phyloP scores from a whole-genome alignment of 2,888 invertebrate species.

The Nomada flava region DNA sequence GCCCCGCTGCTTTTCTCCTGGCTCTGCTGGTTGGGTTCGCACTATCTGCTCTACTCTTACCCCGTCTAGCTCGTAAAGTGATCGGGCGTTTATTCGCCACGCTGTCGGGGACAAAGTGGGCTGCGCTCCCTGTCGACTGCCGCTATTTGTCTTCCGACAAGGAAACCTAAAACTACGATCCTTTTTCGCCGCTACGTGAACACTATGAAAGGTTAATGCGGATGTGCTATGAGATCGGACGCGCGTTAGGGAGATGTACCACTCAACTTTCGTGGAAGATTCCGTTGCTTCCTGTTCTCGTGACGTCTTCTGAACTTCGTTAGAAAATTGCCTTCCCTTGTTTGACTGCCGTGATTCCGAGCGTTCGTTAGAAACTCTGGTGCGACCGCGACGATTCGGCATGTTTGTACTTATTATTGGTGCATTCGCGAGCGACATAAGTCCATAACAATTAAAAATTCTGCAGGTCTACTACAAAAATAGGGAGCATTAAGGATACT shows the following conservation, averaged over 20 bases:
- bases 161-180: slow-evolving; percentile 75
- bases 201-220: slow-evolving; percentile 72
- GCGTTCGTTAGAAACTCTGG: too few relatives aligned
- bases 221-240: slow-evolving; percentile 56
- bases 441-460: too few relatives aligned
- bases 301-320: too few relatives aligned
- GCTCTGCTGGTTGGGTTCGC: slow-evolving; percentile 56
- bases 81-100: slow-evolving; percentile 78
- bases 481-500: too few relatives aligned
- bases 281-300: slow-evolving; percentile 10
- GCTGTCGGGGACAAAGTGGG: slow-evolving; percentile 78
- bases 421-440: too few relatives aligned
- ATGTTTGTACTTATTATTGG: too few relatives aligned
- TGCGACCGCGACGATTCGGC: too few relatives aligned
- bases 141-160: slow-evolving; percentile 77
- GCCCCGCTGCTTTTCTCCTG: slow-evolving; percentile 41
- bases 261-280: slow-evolving; percentile 32
- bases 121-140: slow-evolving; percentile 75
- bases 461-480: too few relatives aligned
- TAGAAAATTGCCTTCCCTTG: too few relatives aligned
- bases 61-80: slow-evolving; percentile 74
- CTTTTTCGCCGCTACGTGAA: slow-evolving; percentile 69
- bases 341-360: too few relatives aligned
- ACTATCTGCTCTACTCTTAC: slow-evolving; percentile 62
- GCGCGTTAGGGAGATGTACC: slow-evolving; percentile 29